Evolutionary conservation across 2,888 invertebrate genomes (phyloP), one percentile per base, ranked within the genome.

Genomic region (Biston betularia): DNA sequence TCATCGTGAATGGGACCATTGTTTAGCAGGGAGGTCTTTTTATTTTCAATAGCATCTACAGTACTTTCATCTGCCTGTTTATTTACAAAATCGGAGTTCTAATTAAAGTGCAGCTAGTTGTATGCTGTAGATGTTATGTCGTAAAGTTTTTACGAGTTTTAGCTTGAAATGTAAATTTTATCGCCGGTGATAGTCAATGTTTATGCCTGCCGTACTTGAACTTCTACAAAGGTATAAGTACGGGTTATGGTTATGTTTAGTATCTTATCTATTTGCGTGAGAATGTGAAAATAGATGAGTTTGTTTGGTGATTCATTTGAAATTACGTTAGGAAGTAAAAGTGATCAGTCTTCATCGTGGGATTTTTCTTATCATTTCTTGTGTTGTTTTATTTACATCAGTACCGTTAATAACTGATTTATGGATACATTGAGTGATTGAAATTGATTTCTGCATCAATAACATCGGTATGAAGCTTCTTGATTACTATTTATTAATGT

Each of bases 101-200:
- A 91, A 92, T 92, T 90, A 89, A 87, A 83, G 85, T 82, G 81
- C 80, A 74, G 76, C 76, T 74, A 72, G 78, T 71, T 80, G 81
- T 88, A 86, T 79, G 35, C 54, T 79, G 76, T 78, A 83, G 85
- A 83, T 84, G 77, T 77, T 69, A 71, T 71, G 59, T 72, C 79
- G 82, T 90, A 88, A 89, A 85, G 75, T 73, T 85, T 90, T 89
- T 84, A 90, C 80, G 86, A 76, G 79, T 82, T 86, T 86, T 84
- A 79, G 77, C 80, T 87, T 77, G 86, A 88, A 89, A 87, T 84
- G 83, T 88, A 77, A 82, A 83, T 88, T 89, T 89, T 87, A 90
- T 83, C 78, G 83, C 75, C 73, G 66, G 60, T 34, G 71, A 71
- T 73, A 71, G 74, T 67, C 68, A 63, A 70, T 73, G 75, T 75